These are phyloP conservation scores for Hymenochirus boettgeri DNA, from an alignment of 2,113 vertebrate genomes.

Conservation along the genomic window DNA sequence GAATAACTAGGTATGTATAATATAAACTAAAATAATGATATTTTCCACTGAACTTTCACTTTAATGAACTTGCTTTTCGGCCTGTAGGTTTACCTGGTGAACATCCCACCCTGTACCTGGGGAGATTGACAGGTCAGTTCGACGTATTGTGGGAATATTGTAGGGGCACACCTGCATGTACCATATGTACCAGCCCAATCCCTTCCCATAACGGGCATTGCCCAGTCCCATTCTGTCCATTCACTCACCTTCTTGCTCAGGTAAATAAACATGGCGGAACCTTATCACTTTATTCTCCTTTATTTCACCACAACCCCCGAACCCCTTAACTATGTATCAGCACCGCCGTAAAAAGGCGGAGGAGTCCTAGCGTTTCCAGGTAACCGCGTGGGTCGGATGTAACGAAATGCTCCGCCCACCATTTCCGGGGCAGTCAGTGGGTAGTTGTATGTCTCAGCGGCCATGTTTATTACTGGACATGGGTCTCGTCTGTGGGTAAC, in stretches of 20 bases:
- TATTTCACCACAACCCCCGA: rapidly evolving
- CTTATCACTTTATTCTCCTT: background rate
- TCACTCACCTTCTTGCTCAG: slow-evolving; percentile 90
- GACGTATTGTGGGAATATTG: no score
- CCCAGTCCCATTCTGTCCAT: background rate
- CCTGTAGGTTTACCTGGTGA: no score
- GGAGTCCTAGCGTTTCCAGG: background rate
- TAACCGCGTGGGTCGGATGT: slow-evolving; percentile 9
- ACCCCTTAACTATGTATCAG: background rate
- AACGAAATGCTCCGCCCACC: slow-evolving; percentile 30
- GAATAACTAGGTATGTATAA: no score
- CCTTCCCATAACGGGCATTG: no score
- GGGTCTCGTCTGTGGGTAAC: no score
- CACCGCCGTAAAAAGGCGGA: slow-evolving; percentile 3
- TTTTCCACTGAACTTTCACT: no score
- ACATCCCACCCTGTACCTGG: no score
- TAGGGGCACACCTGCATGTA: no score
- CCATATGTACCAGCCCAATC: no score
- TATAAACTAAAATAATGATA: no score
- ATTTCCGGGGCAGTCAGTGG: background rate
- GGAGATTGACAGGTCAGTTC: no score
- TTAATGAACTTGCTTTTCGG: no score
- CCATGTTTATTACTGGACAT: background rate
- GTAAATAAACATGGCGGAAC: slow-evolving; percentile 80
- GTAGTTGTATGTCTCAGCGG: slow-evolving; percentile 4